Evolutionary conservation across 1,140 invertebrate genomes (phyloP).

Genomic region (Neomicropteryx cornuta): DNA sequence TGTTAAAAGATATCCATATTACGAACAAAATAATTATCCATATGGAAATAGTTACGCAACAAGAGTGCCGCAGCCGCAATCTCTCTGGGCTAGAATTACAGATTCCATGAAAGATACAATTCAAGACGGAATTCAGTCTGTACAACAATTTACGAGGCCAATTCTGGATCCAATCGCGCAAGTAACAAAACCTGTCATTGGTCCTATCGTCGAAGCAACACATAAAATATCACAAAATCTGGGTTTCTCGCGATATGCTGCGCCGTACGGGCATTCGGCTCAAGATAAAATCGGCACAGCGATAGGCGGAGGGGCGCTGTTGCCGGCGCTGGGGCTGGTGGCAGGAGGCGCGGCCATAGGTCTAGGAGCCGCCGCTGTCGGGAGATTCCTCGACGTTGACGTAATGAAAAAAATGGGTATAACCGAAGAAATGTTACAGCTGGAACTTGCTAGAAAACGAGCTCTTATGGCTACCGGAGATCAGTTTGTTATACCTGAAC

Average conservation of each 20-base stretch:
- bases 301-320: constrained; percentile 44
- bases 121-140: constrained; percentile 53
- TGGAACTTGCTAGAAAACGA: constrained; percentile 40
- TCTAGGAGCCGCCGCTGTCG: constrained; percentile 65
- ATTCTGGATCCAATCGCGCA: constrained; percentile 56
- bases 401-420: constrained; percentile 41
- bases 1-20: constrained; percentile 38
- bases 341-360: constrained; percentile 69
- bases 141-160: constrained; percentile 53
- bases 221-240: constrained; percentile 67
- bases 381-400: constrained; percentile 55
- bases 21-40: constrained; percentile 40
- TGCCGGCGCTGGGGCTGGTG: constrained; percentile 63
- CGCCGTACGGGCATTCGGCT: constrained; percentile 29
- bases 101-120: constrained; percentile 61
- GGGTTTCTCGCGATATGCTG: constrained; percentile 40
- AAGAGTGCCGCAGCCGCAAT: constrained; percentile 40
- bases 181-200: constrained; percentile 56
- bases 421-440: constrained; percentile 27
- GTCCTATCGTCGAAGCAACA: constrained; percentile 62
- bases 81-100: constrained; percentile 60
- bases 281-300: constrained; percentile 59
- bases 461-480: constrained; percentile 29
- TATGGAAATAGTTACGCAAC: constrained; percentile 41
- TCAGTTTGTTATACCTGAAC: constrained; percentile 17